phyloP scores from a whole-genome alignment of 1,140 invertebrate species.

The Formica exsecta region DNA sequence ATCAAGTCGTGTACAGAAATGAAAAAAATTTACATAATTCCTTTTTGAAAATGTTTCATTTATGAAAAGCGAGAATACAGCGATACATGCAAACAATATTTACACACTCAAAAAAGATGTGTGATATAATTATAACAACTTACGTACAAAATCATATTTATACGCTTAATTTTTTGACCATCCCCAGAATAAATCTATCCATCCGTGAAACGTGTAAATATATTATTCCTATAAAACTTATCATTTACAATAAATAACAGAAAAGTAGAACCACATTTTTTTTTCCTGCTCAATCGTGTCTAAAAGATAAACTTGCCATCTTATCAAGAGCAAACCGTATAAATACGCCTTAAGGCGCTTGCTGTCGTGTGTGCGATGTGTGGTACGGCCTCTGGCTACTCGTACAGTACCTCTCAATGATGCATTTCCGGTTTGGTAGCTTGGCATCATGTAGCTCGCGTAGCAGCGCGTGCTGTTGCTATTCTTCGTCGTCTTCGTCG shows the following conservation, averaged over 20 bases:
- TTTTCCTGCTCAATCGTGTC: not conserved
- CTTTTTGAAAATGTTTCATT: conserved; percentile 25
- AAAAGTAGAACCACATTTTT: not conserved
- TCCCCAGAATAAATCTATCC: not conserved
- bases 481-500: conserved; percentile 47
- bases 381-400: conserved; percentile 61
- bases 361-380: conserved; percentile 52
- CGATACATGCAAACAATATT: conserved; percentile 17
- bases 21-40: conserved; percentile 6
- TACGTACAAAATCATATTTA: not conserved
- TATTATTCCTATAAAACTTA: not conserved
- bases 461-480: conserved; percentile 54
- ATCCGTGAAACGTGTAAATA: not conserved
- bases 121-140: conserved; percentile 13
- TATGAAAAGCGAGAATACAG: conserved; percentile 13
- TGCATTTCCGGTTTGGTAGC: conserved; percentile 71
- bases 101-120: conserved; percentile 39
- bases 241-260: not conserved
- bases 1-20: not conserved
- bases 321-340: conserved; percentile 28
- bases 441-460: conserved; percentile 28
- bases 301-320: conserved; percentile 29
- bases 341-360: conserved; percentile 40
- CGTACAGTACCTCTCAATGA: conserved; percentile 60
- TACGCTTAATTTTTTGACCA: not conserved